These are phyloP conservation scores for Apamea monoglypha DNA, from an alignment of 2,888 invertebrate genomes.

Conservation along the genomic window DNA sequence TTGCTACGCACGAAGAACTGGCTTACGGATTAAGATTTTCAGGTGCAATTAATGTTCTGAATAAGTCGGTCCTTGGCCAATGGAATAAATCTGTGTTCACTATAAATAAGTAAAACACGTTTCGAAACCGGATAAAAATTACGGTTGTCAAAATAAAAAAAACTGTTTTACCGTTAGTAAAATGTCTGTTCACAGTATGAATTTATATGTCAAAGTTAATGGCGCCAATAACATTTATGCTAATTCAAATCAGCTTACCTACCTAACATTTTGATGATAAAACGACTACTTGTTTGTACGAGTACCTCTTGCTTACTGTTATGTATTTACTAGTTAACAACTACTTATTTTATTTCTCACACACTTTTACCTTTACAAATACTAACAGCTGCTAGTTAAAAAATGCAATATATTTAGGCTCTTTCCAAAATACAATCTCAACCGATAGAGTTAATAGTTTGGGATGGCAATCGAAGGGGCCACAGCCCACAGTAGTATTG, in stretches of 20 bases:
- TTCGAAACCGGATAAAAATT: constrained; percentile 5
- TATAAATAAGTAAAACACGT: constrained; percentile 10
- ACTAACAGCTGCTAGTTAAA: not conserved
- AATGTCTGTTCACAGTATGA: constrained; percentile 18
- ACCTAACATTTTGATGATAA: not conserved
- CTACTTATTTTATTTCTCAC: not conserved
- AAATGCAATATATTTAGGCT: not conserved
- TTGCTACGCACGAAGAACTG: not conserved
- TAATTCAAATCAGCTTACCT: not conserved
- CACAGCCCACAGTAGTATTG: not conserved
- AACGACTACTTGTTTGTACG: not conserved
- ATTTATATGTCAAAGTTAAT: not conserved
- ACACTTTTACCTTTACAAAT: not conserved
- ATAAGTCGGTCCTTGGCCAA: not conserved
- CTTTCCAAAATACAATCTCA: not conserved
- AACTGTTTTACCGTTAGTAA: constrained; percentile 18
- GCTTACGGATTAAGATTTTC: not conserved
- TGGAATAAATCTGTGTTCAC: not conserved
- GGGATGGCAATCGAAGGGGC: too few relatives aligned
- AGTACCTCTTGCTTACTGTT: not conserved
- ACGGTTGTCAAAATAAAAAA: constrained; percentile 26
- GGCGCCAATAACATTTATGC: not conserved
- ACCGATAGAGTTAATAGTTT: not conserved
- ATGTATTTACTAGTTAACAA: not conserved
- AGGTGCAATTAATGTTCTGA: not conserved